Conservation (phyloP, 2,113 vertebrate genomes). For the Tilapia sparmanii region DNA sequence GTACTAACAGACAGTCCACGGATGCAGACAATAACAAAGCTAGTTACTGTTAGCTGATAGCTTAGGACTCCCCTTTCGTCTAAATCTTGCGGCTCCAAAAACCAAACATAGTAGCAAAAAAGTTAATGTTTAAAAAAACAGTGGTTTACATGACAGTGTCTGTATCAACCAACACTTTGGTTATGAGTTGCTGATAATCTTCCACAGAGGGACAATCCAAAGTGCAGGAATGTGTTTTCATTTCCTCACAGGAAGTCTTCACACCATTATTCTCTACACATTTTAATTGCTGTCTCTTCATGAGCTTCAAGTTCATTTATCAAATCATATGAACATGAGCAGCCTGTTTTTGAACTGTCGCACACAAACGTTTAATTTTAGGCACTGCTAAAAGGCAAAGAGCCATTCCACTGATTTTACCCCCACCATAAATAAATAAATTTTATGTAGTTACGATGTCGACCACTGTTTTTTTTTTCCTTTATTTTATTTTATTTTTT, state of each 20-base stretch:
- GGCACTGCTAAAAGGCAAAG: neutral
- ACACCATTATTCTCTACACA: neutral
- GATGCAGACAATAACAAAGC: neutral
- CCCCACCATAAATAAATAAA: neutral
- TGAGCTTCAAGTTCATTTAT: neutral
- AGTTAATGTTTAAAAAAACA: neutral
- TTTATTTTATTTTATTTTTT: neutral
- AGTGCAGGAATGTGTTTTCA: neutral
- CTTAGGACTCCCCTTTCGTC: neutral
- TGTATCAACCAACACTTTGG: neutral
- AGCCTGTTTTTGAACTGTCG: neutral
- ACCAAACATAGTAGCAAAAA: neutral
- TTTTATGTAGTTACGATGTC: neutral
- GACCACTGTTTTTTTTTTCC: neutral
- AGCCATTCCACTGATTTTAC: neutral
- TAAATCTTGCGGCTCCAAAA: neutral
- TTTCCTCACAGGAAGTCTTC: neutral
- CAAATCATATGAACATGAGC: neutral
- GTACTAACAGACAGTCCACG: neutral
- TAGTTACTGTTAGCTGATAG: neutral
- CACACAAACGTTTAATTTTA: neutral
- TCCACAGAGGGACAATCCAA: neutral
- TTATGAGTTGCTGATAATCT: neutral
- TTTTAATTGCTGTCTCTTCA: neutral
- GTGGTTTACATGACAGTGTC: fast-evolving